These are phyloP conservation scores for Antennarius maculatus DNA, from an alignment of 2,797 vertebrate species.

Conservation along the genomic window DNA sequence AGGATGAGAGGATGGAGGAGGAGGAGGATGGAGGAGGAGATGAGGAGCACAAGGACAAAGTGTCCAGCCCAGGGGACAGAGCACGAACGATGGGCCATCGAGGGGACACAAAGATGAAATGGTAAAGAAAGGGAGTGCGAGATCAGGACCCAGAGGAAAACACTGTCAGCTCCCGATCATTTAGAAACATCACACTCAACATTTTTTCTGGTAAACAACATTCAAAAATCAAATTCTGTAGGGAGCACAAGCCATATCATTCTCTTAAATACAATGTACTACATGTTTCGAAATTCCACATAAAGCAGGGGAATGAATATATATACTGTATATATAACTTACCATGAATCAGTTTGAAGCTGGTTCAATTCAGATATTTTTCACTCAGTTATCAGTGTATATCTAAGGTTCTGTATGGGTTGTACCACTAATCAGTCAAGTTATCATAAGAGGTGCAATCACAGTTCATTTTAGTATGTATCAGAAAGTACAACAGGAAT, in stretches of 20 bases:
- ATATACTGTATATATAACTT: constrained; percentile 14
- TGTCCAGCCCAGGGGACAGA: constrained; percentile 76
- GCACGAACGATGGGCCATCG: constrained; percentile 63
- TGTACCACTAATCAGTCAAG: too few relatives aligned
- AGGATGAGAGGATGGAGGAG: constrained; percentile 38
- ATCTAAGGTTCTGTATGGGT: not conserved
- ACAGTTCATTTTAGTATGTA: too few relatives aligned
- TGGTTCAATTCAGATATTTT: constrained; percentile 8
- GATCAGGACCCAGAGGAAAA: constrained; percentile 67
- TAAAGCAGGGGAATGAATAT: constrained; percentile 13
- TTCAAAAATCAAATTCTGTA: constrained; percentile 48
- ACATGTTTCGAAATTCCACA: constrained; percentile 25
- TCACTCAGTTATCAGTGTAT: not conserved
- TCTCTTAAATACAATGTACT: constrained; percentile 27
- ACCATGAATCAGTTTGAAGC: constrained; percentile 8
- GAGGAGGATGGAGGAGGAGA: constrained; percentile 49
- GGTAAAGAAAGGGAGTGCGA: constrained; percentile 57
- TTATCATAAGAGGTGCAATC: too few relatives aligned
- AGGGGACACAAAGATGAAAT: constrained; percentile 68
- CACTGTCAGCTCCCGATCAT: constrained; percentile 67
- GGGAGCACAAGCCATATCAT: constrained; percentile 34
- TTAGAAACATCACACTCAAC: constrained; percentile 57
- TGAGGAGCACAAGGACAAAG: constrained; percentile 74
- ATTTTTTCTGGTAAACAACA: constrained; percentile 59
- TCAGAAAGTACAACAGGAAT: too few relatives aligned